Evolutionary conservation across 2,113 vertebrate species (phyloP), one percentile per base, ranked within the genome.

Genomic region (Platysternon megacephalum): DNA sequence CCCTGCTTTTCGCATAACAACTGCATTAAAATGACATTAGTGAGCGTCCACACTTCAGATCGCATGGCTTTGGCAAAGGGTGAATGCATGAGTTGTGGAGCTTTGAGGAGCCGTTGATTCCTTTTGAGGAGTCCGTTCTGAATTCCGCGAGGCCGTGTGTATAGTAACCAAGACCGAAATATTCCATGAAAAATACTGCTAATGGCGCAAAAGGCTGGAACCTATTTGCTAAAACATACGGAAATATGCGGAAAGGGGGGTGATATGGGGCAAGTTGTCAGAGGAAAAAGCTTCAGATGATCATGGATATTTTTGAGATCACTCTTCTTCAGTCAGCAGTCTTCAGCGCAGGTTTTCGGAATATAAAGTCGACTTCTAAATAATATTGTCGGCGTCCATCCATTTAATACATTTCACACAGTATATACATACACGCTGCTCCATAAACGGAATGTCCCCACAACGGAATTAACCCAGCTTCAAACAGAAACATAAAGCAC

Each of bases 51-150:
- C 83, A 1, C 26, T 1, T 65, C 39, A 79, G 3, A 2, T 3
- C 48, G 6, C 16, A 35, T 1, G 1, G 13, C 29, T 55, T 72
- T 32, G 22, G 53, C 86, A 76, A 39, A 9, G 4, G 1, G 1
- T 16, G 84, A 0, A 0, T 5, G 9, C 44, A 28, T 7, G 12
- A 76, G 39, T 26, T 26, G 24, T 26, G 24, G 11, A 6, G 72
- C 12, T 44, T 5, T 1, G 0, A 0, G 6, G n/a, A n/a, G 2
- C 48, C 1, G 26, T 1, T 35, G 1, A 1, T 11, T 39, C n/a
- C 32, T 22, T 68, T 8, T 5, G 8, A 32, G 10, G 9, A 29
- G 17, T 12, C 72, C 26, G 3, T 26, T 42, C 72, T 26, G 22
- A 76, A 76, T 76, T 24, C 42, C 28, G 3, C 8, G 3, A 44